Conservation (phyloP, 2,797 vertebrate genomes). For the Molossus alvarezi region DNA sequence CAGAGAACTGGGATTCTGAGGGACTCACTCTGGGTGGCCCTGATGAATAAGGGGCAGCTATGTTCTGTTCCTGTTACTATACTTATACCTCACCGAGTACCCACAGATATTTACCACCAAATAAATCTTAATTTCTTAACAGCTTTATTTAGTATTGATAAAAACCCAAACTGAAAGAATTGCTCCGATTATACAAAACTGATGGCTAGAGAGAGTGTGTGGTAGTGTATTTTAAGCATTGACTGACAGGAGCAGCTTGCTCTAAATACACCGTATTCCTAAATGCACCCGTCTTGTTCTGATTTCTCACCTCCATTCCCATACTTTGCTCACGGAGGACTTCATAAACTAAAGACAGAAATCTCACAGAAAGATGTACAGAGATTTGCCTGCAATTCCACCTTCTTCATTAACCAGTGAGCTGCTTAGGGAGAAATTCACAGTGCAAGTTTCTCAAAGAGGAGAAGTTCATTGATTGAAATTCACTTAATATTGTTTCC, state of each 20-base stretch:
- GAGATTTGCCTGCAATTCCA: background rate
- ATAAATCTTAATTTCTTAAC: background rate
- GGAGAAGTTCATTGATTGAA: background rate
- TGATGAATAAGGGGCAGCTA: background rate
- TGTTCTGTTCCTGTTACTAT: no score
- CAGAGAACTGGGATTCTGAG: background rate
- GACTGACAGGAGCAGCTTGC: background rate
- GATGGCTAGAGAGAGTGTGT: background rate
- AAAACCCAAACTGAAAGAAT: background rate
- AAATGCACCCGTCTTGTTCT: no score
- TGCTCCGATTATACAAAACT: background rate
- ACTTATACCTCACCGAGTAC: rapidly evolving
- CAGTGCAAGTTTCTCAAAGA: background rate
- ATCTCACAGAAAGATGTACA: background rate
- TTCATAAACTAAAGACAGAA: background rate
- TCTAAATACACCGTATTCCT: background rate
- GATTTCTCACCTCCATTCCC: background rate
- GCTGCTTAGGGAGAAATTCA: background rate
- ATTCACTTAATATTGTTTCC: background rate
- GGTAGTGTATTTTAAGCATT: rapidly evolving
- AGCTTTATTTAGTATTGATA: background rate
- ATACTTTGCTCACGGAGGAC: background rate
- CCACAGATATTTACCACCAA: background rate
- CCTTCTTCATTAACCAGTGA: background rate
- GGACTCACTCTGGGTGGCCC: background rate